These are phyloP conservation scores for Rhyzopertha dominica DNA, from an alignment of 1,140 invertebrate genomes.

Conservation along the genomic window DNA sequence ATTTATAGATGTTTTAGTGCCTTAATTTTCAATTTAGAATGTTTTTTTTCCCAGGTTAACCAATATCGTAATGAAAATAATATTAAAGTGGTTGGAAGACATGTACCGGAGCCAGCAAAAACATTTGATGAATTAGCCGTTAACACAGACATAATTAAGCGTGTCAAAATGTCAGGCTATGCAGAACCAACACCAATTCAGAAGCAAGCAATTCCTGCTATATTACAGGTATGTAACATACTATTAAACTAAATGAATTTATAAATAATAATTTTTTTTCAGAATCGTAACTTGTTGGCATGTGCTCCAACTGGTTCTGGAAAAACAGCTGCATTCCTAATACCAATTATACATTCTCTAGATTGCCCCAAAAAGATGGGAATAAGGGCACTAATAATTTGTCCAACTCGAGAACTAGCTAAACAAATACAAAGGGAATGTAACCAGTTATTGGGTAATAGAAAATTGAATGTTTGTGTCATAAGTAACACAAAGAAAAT, in stretches of 20 bases:
- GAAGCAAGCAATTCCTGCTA: slow-evolving; percentile 86
- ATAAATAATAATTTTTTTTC: slow-evolving; percentile 27
- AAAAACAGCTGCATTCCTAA: slow-evolving; percentile 81
- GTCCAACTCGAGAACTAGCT: slow-evolving; percentile 90
- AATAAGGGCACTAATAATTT: slow-evolving; percentile 80
- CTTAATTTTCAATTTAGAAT: slow-evolving; percentile 1
- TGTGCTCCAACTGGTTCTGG: slow-evolving; percentile 91
- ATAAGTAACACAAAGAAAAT: slow-evolving; percentile 68
- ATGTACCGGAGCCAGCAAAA: slow-evolving; percentile 68
- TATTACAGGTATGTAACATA: slow-evolving; percentile 61
- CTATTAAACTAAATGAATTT: slow-evolving; percentile 5
- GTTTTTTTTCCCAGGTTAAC: slow-evolving; percentile 47
- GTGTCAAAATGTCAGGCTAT: slow-evolving; percentile 71
- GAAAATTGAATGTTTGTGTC: slow-evolving; percentile 64
- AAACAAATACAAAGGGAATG: slow-evolving; percentile 87
- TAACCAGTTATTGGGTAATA: slow-evolving; percentile 65
- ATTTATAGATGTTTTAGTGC: slow-evolving; percentile 3
- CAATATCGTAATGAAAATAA: slow-evolving; percentile 67
- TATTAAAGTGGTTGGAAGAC: slow-evolving; percentile 72
- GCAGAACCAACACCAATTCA: slow-evolving; percentile 85
- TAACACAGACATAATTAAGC: slow-evolving; percentile 59
- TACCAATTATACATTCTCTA: slow-evolving; percentile 72
- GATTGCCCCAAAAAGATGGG: slow-evolving; percentile 60
- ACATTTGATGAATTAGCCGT: slow-evolving; percentile 69
- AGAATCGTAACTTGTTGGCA: slow-evolving; percentile 81